A percentile compares a stretch with the other conserved stretches of the same genome.
Conservation (phyloP, 2,888 invertebrate genomes). For the Achlya flavicornis region DNA sequence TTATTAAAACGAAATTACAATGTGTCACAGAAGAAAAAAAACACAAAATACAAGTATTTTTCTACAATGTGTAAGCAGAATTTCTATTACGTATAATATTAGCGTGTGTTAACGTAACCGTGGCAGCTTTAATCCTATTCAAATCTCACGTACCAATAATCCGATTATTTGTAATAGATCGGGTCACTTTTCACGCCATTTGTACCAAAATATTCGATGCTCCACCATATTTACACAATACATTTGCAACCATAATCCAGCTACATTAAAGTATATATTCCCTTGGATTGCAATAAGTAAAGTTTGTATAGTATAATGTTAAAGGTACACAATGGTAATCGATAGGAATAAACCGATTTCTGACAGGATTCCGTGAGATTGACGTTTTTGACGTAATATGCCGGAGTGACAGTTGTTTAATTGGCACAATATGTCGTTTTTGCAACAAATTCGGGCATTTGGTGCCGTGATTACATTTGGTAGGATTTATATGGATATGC, state of each 20-base stretch:
- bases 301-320: constrained; percentile 35
- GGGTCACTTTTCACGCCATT: constrained; percentile 63
- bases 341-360: constrained; percentile 53
- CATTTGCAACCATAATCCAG: not conserved
- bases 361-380: constrained; percentile 39
- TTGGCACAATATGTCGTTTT: constrained; percentile 27
- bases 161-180: constrained; percentile 78
- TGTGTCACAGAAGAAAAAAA: not conserved
- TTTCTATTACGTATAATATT: constrained; percentile 17
- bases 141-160: constrained; percentile 65
- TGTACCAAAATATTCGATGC: constrained; percentile 51
- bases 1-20: not conserved
- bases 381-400: constrained; percentile 39
- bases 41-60: not conserved
- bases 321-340: constrained; percentile 42
- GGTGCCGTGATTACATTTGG: constrained; percentile 6
- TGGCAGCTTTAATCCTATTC: constrained; percentile 56
- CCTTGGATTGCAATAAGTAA: not conserved
- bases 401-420: constrained; percentile 27
- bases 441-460: constrained; percentile 11
- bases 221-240: constrained; percentile 14
- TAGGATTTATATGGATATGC: not conserved
- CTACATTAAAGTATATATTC: not conserved
- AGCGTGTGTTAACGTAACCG: constrained; percentile 30
- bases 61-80: constrained; percentile 4